A percentile compares a stretch with the other conserved stretches of the same genome.
These are phyloP conservation scores for Drosophila tristis DNA, from an alignment of 1,140 invertebrate genomes.

Conservation along the genomic window DNA sequence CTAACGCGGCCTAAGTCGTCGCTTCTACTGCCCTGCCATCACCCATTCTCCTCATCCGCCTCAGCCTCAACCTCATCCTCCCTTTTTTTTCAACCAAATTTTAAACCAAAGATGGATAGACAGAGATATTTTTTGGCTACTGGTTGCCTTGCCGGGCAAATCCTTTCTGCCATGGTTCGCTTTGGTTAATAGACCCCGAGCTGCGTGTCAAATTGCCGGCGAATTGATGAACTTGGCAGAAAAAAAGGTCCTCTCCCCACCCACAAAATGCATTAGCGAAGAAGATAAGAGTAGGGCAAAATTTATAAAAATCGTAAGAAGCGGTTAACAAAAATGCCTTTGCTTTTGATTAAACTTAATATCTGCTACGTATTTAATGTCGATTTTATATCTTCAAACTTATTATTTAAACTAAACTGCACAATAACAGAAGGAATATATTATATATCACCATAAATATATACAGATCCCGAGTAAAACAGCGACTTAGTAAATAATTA, in stretches of 20 bases:
- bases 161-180: constrained; percentile 39
- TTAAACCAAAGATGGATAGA: constrained; percentile 62
- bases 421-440: no score
- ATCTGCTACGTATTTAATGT: no score
- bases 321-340: not conserved
- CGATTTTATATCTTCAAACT: no score
- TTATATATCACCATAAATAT: no score
- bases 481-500: no score
- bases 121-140: constrained; percentile 51
- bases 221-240: constrained; percentile 46
- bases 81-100: constrained; percentile 40
- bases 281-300: constrained; percentile 13
- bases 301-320: constrained; percentile 27
- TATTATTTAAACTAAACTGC: no score
- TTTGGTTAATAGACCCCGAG: constrained; percentile 47
- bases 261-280: constrained; percentile 33
- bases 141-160: constrained; percentile 39
- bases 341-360: no score
- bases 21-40: constrained; percentile 23
- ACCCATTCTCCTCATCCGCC: not conserved
- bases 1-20: constrained; percentile 66
- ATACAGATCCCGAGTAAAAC: no score
- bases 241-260: constrained; percentile 19
- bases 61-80: not conserved
- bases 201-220: constrained; percentile 47